Evolutionary conservation across 2,797 vertebrate genomes (phyloP).

Genomic region (Mico argentatus): DNA sequence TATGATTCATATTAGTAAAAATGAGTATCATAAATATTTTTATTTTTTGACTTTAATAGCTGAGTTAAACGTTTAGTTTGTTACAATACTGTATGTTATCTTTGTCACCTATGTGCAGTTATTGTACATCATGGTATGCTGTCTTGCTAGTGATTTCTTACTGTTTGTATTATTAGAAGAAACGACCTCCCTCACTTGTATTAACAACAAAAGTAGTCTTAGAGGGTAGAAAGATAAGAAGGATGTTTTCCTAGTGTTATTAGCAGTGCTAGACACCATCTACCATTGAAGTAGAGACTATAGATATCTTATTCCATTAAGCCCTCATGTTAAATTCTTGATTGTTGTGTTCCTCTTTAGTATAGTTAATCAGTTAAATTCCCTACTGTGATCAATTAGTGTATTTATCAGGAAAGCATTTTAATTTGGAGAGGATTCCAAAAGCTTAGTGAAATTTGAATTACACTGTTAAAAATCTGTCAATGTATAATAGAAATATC

Average conservation of each 20-base stretch:
- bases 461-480: neutral
- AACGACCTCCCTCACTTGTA: neutral
- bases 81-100: neutral
- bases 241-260: neutral
- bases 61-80: neutral
- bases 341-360: neutral
- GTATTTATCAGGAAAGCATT: neutral
- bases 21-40: neutral
- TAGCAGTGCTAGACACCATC: neutral
- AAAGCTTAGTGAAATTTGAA: neutral
- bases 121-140: neutral
- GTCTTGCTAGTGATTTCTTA: neutral
- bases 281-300: neutral
- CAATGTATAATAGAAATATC: neutral
- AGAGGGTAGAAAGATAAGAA: neutral
- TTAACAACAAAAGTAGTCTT: neutral
- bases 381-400: neutral
- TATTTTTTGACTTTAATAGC: constrained; percentile 10
- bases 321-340: neutral
- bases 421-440: neutral
- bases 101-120: neutral
- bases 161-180: neutral
- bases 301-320: neutral
- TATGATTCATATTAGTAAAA: neutral
- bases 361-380: neutral